Evolutionary conservation across 2,113 vertebrate species (phyloP), one percentile per base, ranked within the genome.

Genomic region (Maccullochella peelii): DNA sequence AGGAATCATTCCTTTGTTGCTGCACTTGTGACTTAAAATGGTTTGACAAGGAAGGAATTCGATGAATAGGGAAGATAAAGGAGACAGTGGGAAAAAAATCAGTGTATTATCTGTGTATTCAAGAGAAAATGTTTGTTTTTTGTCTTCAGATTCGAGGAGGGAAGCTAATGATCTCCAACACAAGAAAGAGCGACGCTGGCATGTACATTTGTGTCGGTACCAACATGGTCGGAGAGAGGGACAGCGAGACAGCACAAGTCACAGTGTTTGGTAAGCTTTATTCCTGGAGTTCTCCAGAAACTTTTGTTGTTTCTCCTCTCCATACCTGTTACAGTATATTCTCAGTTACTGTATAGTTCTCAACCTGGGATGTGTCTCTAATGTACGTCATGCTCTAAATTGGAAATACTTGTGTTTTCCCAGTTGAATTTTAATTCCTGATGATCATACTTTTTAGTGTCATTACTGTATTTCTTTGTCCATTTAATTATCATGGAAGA

Each of bases 121-220:
- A 40, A 1, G 8, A 1, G 5, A 12, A 27, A n/a, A n/a, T 20
- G 0, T 18, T 38, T 38, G 6, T 16, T 52, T 14, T 61, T 86
- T 75, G 42, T 30, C 21, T 86, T 84, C 83, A 99, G 98, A 98
- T 99, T 71, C 97, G 98, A 84, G 97, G 98, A 92, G 98, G 98
- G 10, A 99, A 99, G 87, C 94, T 99, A 77, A 99, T 99, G 98
- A 99, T 99, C 89, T 98, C 98, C 62, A 99, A 98, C 86, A 98
- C 97, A 25, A 96, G 96, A 33, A 99, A 99, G 88, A 97, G 96
- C 1, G 98, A 99, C 47, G 97, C 98, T 0, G 98, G 98, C 36
- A 99, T 98, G 96, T 99, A 99, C 77, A 97, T 96, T 21, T 99
- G 98, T 83, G 98, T 99, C 50, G 98, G 97, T 4, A 98, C 97